phyloP scores from a whole-genome alignment of 2,888 invertebrate species.

The Papilio protenor region DNA sequence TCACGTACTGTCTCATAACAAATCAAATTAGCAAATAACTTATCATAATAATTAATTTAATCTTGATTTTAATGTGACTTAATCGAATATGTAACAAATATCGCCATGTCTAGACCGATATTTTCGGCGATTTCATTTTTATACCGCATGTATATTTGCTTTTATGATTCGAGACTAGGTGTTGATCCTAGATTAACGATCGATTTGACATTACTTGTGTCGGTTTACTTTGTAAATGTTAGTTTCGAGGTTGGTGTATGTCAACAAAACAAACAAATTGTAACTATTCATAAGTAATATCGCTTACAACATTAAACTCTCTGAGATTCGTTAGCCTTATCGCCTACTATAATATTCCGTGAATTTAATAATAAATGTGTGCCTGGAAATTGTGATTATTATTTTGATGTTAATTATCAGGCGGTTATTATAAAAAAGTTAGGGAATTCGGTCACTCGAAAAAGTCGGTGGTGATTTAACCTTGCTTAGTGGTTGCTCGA shows the following conservation, averaged over 20 bases:
- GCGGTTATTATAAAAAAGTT: too few relatives aligned
- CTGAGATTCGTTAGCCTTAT: neutral
- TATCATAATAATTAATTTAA: slow-evolving; percentile 4
- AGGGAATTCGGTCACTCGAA: too few relatives aligned
- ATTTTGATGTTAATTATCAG: too few relatives aligned
- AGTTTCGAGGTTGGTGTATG: slow-evolving; percentile 10
- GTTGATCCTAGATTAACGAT: slow-evolving; percentile 7
- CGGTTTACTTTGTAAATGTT: slow-evolving; percentile 17
- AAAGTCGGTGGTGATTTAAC: neutral
- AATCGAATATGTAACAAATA: neutral
- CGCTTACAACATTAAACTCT: neutral
- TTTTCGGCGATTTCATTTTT: slow-evolving; percentile 12
- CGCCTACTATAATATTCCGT: too few relatives aligned
- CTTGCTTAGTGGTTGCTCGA: neutral
- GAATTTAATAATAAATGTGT: too few relatives aligned
- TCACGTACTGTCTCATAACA: slow-evolving; percentile 37
- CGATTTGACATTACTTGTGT: slow-evolving; percentile 1
- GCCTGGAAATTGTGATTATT: too few relatives aligned
- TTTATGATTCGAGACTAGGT: slow-evolving; percentile 19
- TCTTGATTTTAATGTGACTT: neutral
- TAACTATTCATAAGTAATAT: neutral
- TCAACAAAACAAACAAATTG: slow-evolving; percentile 12
- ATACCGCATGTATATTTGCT: slow-evolving; percentile 24
- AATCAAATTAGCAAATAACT: slow-evolving; percentile 17
- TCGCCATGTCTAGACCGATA: neutral